phyloP scores from a whole-genome alignment of 2,797 vertebrate species.

The Zonotrichia albicollis region DNA sequence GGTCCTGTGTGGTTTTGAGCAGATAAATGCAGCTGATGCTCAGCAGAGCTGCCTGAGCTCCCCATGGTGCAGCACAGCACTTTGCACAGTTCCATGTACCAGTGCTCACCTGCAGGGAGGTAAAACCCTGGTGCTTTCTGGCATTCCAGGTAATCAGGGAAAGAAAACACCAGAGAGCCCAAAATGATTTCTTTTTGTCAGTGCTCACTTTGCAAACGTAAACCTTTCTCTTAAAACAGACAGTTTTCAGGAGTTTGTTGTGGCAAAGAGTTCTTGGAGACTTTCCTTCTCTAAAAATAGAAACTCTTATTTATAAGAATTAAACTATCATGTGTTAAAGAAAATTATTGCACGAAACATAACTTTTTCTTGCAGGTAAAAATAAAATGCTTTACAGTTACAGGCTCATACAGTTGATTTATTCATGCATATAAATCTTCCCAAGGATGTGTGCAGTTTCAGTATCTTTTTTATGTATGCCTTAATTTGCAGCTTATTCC shows the following conservation, averaged over 20 bases:
- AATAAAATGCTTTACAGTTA: conserved; percentile 23
- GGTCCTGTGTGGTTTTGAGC: background rate
- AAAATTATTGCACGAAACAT: conserved; percentile 26
- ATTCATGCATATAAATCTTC: background rate
- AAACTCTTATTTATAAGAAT: conserved; percentile 15
- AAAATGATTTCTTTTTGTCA: background rate
- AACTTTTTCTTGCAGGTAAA: conserved; percentile 33
- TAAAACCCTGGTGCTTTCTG: background rate
- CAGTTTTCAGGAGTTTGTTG: background rate
- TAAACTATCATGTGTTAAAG: background rate
- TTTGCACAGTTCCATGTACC: background rate
- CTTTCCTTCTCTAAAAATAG: conserved; percentile 25
- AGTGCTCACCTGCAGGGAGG: background rate
- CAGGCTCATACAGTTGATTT: background rate
- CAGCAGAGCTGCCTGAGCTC: background rate
- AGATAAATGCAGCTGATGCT: background rate
- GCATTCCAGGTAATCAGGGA: background rate
- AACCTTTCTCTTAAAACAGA: background rate
- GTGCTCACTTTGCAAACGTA: background rate
- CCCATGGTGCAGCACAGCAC: background rate
- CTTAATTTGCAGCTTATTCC: conserved; percentile 30
- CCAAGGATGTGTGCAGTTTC: conserved; percentile 12
- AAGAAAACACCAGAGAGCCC: background rate
- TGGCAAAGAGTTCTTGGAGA: background rate
- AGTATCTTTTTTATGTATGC: background rate